Evolutionary conservation across 1,140 invertebrate genomes (phyloP).

Genomic region (Varroa destructor): DNA sequence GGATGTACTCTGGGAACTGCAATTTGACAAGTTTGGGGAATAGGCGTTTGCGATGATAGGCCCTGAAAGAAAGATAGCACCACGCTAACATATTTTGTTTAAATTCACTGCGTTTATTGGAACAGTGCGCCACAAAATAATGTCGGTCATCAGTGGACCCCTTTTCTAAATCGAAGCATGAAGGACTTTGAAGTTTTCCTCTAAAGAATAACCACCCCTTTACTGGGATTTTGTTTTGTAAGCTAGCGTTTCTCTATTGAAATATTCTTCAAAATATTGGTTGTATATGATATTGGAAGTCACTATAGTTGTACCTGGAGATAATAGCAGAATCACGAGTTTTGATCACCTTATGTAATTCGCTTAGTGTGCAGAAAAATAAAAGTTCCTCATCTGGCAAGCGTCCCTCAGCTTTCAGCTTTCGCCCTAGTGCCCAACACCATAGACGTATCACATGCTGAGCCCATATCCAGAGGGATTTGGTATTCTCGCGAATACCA

Average conservation of each 20-base stretch:
- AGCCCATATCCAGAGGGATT: constrained; percentile 37
- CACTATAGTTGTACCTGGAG: constrained; percentile 45
- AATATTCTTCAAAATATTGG: too few relatives aligned
- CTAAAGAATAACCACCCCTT: too few relatives aligned
- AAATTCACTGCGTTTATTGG: neutral
- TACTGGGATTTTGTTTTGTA: too few relatives aligned
- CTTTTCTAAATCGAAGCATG: neutral
- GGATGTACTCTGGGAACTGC: constrained; percentile 48
- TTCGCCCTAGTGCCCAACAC: constrained; percentile 46
- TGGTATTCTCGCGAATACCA: constrained; percentile 32
- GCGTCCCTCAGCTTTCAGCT: constrained; percentile 49
- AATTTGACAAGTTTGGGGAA: constrained; percentile 47
- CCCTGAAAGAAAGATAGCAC: constrained; percentile 43
- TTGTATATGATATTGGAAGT: too few relatives aligned
- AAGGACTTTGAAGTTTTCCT: neutral
- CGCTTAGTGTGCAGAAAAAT: constrained; percentile 54
- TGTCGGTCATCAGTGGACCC: neutral
- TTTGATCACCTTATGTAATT: constrained; percentile 50
- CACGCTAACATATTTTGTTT: neutral
- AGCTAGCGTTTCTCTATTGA: too few relatives aligned
- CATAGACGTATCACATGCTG: constrained; percentile 51
- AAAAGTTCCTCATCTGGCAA: constrained; percentile 55
- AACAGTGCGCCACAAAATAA: too few relatives aligned
- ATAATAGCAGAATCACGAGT: constrained; percentile 48
- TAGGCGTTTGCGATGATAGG: constrained; percentile 49